Evolutionary conservation across 1,140 invertebrate species (phyloP), one percentile per base, ranked within the genome.

Genomic region (Papilio machaon): DNA sequence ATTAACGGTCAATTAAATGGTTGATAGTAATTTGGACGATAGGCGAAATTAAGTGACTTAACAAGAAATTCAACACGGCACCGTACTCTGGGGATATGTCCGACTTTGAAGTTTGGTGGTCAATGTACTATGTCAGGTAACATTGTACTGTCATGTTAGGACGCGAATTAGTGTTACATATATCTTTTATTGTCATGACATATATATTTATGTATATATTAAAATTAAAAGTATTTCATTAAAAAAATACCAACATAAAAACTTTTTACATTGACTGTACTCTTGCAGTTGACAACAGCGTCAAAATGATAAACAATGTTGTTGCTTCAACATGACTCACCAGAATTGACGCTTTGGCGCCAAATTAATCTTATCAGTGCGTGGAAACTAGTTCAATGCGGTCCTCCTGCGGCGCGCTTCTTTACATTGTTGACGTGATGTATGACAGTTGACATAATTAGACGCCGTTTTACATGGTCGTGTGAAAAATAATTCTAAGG

Each of bases 311-410:
- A 78, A 78, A 78, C 54, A 78, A 78, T 78, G 52, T 54, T 17
- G 75, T 58, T 58, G 76, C 17, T 60, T 78, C 54, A 60, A 35
- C 49, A 43, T 78, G 76, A 78, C 30, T 78, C 76, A 78, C 43
- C 2, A 30, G 76, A 60, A 38, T 78, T 17, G 38, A 15, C 49
- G 52, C 76, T 77, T 78, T 54, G 76, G 76, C 76, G 76, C 76
- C 76, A 54, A 78, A 78, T 78, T 78, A 60, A 78, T 78, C 76
- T 78, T 78, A 78, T 78, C 76, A 54, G 52, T 23, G 13, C 76
- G 76, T 78, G 76, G 76, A 78, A 78, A 60, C 76, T 78, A 78
- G 76, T 78, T 60, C 76, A 60, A 54, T 60, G 76, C 76, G 76
- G 76, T 78, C 19, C 74, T 78, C 19, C 74, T 49, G 23, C 23